Percentiles rank a stretch among this genome's conserved stretches.
These are phyloP conservation scores for Fukomys damarensis DNA, from an alignment of 2,113 vertebrate genomes.

Conservation along the genomic window DNA sequence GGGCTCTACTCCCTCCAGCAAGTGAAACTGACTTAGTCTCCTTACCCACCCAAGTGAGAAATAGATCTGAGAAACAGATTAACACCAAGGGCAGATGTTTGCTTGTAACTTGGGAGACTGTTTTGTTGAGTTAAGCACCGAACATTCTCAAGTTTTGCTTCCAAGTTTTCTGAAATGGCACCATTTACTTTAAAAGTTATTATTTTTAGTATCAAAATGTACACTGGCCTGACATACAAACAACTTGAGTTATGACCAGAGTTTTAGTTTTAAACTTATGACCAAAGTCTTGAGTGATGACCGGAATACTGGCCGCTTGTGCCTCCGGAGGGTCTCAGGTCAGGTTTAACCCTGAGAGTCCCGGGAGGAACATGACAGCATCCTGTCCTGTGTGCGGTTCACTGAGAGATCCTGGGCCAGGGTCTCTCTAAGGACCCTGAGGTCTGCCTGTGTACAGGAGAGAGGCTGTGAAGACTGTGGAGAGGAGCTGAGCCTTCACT, in stretches of 20 bases:
- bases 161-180: neutral
- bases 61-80: neutral
- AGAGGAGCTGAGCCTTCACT: too few relatives aligned
- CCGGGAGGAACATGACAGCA: too few relatives aligned
- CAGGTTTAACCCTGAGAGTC: too few relatives aligned
- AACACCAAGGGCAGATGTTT: neutral
- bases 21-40: neutral
- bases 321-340: too few relatives aligned
- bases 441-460: too few relatives aligned
- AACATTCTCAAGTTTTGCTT: neutral
- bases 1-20: neutral
- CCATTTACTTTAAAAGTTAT: neutral
- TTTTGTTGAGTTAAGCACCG: neutral
- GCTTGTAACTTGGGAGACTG: conserved; percentile 1
- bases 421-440: too few relatives aligned
- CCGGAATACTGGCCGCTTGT: too few relatives aligned
- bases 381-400: neutral
- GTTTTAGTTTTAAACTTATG: neutral
- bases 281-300: too few relatives aligned
- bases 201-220: neutral
- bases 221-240: neutral
- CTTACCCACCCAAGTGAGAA: neutral
- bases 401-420: neutral
- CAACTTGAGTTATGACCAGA: neutral
- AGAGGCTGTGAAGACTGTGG: too few relatives aligned